These are phyloP conservation scores for Fragum fragum DNA, from an alignment of 2,888 invertebrate genomes.

Conservation along the genomic window DNA sequence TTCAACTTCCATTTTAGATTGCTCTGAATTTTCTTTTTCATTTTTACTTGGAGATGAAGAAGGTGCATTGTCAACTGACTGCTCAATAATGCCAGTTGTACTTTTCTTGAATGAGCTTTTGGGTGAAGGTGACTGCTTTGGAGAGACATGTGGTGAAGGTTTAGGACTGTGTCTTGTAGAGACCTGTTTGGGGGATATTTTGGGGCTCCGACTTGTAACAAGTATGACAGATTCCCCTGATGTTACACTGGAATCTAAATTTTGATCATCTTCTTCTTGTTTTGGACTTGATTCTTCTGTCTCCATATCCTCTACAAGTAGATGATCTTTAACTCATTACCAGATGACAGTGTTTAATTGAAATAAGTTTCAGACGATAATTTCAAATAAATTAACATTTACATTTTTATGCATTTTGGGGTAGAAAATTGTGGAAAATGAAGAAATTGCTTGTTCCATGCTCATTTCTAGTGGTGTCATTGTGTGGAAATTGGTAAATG, in stretches of 20 bases:
- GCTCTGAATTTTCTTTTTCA: background rate
- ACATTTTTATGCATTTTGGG: too few relatives aligned
- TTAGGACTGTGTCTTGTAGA: background rate
- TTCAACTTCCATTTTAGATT: conserved; percentile 36
- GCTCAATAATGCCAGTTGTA: background rate
- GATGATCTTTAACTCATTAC: too few relatives aligned
- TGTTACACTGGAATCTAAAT: conserved; percentile 6
- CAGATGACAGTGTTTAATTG: too few relatives aligned
- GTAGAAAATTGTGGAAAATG: too few relatives aligned
- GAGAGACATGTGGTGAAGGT: background rate
- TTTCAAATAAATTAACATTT: too few relatives aligned
- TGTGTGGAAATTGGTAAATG: too few relatives aligned
- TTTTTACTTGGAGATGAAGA: too few relatives aligned
- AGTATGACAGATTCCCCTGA: conserved; percentile 2
- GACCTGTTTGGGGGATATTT: background rate
- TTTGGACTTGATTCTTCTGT: conserved; percentile 63
- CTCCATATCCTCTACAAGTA: conserved; percentile 59
- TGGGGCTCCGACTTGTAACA: background rate
- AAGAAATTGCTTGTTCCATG: too few relatives aligned
- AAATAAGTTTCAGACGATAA: too few relatives aligned
- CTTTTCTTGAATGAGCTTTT: too few relatives aligned
- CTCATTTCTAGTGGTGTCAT: too few relatives aligned
- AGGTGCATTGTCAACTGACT: background rate
- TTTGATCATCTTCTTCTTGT: conserved; percentile 9
- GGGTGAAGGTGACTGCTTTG: background rate